Percentiles rank a stretch among this genome's conserved stretches.
These are phyloP conservation scores for Semicossyphus pulcher DNA, from an alignment of 2,113 vertebrate species.

Conservation along the genomic window DNA sequence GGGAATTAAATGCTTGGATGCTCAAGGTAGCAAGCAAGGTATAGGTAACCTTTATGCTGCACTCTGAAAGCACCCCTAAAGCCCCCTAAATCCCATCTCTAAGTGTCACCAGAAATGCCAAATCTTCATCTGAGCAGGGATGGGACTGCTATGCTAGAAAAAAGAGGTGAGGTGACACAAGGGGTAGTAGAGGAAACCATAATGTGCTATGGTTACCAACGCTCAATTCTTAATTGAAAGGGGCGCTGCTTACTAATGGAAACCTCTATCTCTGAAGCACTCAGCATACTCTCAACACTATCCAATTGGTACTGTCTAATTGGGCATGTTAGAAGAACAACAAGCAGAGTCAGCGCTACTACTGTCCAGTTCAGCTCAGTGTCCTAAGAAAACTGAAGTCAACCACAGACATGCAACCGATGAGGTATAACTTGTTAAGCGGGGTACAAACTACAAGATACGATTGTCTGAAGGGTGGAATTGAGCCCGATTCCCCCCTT, in stretches of 20 bases:
- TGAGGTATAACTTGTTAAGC: no score
- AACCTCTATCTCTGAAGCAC: conserved; percentile 21
- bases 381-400: neutral
- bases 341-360: neutral
- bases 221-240: conserved; percentile 11
- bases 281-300: neutral
- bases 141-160: neutral
- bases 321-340: conserved; percentile 9
- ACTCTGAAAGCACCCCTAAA: neutral
- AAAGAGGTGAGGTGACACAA: neutral
- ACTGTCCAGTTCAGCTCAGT: neutral
- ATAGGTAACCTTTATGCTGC: conserved; percentile 25
- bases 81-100: conserved; percentile 10
- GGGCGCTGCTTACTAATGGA: conserved; percentile 26
- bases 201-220: conserved; percentile 26
- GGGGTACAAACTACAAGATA: no score
- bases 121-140: conserved; percentile 8
- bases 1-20: neutral
- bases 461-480: no score
- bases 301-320: conserved; percentile 25
- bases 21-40: neutral
- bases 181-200: conserved; percentile 19
- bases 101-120: conserved; percentile 23
- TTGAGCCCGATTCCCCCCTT: no score
- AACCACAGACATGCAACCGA: neutral